Evolutionary conservation across 2,888 invertebrate species (phyloP).

Genomic region (Apocheima hispidaria): DNA sequence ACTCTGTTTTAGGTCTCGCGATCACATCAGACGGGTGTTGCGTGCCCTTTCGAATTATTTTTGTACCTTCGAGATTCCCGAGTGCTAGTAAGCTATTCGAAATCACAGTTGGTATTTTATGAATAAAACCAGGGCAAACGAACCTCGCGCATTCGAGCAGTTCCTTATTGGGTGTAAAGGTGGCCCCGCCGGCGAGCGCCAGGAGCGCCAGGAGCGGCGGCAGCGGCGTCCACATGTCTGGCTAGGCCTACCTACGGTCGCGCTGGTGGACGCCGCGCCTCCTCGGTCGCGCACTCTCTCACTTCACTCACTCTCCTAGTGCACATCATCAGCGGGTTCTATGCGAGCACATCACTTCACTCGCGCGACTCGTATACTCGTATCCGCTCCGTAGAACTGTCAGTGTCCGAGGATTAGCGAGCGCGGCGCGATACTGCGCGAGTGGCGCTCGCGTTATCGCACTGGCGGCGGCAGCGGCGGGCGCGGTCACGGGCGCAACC

Average conservation of each 20-base stretch:
- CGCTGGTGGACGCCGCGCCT: conserved; percentile 62
- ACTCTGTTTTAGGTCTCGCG: conserved; percentile 34
- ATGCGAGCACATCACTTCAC: conserved; percentile 74
- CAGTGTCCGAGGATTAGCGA: conserved; percentile 76
- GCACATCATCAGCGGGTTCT: conserved; percentile 72
- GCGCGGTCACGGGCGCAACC: conserved; percentile 85
- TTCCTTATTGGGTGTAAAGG: conserved; percentile 75
- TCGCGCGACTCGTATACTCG: conserved; percentile 33
- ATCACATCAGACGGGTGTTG: conserved; percentile 53
- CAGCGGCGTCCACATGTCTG: conserved; percentile 75
- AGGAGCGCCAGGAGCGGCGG: conserved; percentile 70
- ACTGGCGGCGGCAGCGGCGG: conserved; percentile 56
- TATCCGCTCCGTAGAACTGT: conserved; percentile 45
- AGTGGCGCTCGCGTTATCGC: conserved; percentile 60
- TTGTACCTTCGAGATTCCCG: conserved; percentile 73
- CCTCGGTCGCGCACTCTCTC: conserved; percentile 70
- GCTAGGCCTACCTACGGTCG: conserved; percentile 70
- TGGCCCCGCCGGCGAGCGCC: conserved; percentile 71
- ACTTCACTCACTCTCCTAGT: conserved; percentile 72
- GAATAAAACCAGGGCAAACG: conserved; percentile 49
- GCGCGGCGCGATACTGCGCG: conserved; percentile 78
- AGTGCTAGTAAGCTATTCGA: conserved; percentile 43
- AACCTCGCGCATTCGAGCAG: conserved; percentile 83
- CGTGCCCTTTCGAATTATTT: conserved; percentile 79
- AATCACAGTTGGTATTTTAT: conserved; percentile 1